Percentiles rank a stretch among this genome's conserved stretches.
Conservation (phyloP, 2,113 vertebrate species). For the Rhinolophus ferrumequinum region DNA sequence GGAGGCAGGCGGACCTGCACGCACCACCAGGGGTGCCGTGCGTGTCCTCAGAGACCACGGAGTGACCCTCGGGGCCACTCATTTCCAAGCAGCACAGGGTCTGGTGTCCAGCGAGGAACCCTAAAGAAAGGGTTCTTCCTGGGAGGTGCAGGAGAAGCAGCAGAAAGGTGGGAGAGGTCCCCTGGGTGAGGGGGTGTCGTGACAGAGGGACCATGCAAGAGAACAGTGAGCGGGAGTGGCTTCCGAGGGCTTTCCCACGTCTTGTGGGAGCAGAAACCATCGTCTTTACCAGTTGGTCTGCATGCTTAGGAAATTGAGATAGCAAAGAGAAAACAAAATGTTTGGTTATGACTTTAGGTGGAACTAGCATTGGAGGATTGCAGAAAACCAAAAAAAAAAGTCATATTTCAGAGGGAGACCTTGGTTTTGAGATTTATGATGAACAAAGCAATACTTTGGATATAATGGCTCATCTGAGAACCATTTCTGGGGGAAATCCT, state of each 20-base stretch:
- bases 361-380: not conserved
- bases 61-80: not conserved
- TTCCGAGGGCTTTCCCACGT: not conserved
- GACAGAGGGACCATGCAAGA: not conserved
- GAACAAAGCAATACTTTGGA: not conserved
- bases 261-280: not conserved
- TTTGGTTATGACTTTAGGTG: no score
- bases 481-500: not conserved
- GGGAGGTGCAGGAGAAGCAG: not conserved
- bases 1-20: not conserved
- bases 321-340: not conserved
- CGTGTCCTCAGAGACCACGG: no score
- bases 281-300: not conserved
- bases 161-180: not conserved
- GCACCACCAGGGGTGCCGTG: no score
- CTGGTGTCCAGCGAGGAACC: not conserved
- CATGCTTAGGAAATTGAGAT: not conserved
- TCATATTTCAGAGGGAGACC: not conserved
- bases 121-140: not conserved
- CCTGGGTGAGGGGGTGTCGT: not conserved
- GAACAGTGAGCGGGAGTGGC: no score
- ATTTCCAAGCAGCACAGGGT: not conserved
- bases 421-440: not conserved
- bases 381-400: not conserved
- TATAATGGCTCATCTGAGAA: not conserved